These are phyloP conservation scores for Corythucha ciliata DNA, from an alignment of 2,888 invertebrate genomes.

Conservation along the genomic window DNA sequence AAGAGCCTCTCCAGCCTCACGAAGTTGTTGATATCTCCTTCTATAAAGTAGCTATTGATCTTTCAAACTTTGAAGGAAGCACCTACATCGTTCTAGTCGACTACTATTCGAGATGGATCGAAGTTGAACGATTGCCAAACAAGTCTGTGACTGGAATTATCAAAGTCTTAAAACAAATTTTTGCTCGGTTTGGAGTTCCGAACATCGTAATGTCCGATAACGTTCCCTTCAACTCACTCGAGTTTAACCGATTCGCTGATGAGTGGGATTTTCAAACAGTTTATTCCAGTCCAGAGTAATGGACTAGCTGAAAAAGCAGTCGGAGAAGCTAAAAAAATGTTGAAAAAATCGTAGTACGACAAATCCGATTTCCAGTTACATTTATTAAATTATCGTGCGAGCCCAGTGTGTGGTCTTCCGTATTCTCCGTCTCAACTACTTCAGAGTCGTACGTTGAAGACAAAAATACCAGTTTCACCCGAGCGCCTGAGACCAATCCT, in stretches of 20 bases:
- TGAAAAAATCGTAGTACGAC: conserved; percentile 1
- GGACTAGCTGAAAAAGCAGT: conserved; percentile 7
- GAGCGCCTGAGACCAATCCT: conserved; percentile 6
- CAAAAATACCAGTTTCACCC: background rate
- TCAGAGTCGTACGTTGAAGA: background rate
- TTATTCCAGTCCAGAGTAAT: conserved; percentile 8
- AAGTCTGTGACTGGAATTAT: conserved; percentile 14
- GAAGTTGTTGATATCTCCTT: conserved; percentile 21
- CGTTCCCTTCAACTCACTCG: conserved; percentile 3
- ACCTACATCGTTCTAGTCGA: conserved; percentile 15
- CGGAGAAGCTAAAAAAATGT: background rate
- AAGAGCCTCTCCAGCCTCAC: conserved; percentile 21
- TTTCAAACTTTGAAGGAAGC: conserved; percentile 15
- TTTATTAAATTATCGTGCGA: conserved; percentile 12
- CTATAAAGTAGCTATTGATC: conserved; percentile 21
- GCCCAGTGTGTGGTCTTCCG: background rate
- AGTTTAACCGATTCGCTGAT: conserved; percentile 3
- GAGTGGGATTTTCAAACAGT: conserved; percentile 4
- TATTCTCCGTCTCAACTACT: conserved; percentile 8
- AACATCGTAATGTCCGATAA: conserved; percentile 11
- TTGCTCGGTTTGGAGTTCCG: conserved; percentile 17
- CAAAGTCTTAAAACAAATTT: conserved; percentile 10
- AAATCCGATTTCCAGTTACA: conserved; percentile 4
- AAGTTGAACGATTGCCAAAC: conserved; percentile 13
- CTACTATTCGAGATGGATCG: conserved; percentile 22